phyloP scores from a whole-genome alignment of 2,113 vertebrate species.

The Junco hyemalis region DNA sequence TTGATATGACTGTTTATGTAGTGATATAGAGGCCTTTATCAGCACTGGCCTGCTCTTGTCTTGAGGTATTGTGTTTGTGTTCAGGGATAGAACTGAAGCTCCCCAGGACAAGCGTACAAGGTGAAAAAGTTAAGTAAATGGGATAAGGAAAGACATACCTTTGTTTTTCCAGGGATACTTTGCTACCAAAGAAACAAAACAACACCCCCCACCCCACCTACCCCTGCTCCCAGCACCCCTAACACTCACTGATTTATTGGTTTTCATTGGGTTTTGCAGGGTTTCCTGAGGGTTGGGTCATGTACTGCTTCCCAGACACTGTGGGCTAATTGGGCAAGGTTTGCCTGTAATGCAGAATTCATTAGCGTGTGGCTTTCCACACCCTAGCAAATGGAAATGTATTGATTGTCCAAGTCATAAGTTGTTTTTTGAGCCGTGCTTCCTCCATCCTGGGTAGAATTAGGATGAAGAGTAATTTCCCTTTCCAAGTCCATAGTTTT shows the following conservation, averaged over 20 bases:
- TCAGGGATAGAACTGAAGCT: neutral
- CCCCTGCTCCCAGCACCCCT: no score
- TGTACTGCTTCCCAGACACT: rapidly evolving
- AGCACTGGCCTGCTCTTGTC: neutral
- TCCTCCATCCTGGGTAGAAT: neutral
- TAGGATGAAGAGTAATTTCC: neutral
- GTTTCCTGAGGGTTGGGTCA: neutral
- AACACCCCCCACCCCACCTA: neutral
- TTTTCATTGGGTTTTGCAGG: neutral
- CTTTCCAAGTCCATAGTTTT: neutral
- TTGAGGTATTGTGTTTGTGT: neutral
- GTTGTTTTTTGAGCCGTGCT: neutral
- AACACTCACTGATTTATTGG: neutral
- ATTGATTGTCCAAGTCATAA: neutral
- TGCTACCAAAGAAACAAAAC: neutral
- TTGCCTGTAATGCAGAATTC: neutral
- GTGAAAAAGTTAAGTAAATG: neutral
- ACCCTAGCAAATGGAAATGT: neutral
- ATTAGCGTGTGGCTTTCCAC: neutral
- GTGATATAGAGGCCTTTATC: neutral
- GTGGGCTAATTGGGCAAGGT: neutral
- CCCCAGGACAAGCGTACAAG: neutral
- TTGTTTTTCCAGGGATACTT: neutral
- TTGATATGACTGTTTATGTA: neutral
- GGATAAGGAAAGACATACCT: neutral